A percentile compares a stretch with the other conserved stretches of the same genome.
phyloP scores from a whole-genome alignment of 1,140 invertebrate species.

The Heterodera schachtii region DNA sequence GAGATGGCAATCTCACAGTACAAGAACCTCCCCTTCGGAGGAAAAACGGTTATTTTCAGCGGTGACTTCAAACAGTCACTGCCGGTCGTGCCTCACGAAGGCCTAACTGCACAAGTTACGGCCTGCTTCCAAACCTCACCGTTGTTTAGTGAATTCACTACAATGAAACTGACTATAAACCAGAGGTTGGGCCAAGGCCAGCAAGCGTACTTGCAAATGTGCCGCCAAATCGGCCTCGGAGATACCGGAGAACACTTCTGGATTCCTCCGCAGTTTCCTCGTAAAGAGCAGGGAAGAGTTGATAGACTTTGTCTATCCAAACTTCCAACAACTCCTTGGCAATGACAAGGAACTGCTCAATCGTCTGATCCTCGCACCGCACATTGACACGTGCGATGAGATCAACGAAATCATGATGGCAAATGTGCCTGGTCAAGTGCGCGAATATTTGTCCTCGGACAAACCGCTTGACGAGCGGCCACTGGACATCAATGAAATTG shows the following conservation, averaged over 20 bases:
- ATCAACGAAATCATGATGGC: too few relatives aligned
- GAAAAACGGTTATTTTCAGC: conserved; percentile 30
- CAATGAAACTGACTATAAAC: not conserved
- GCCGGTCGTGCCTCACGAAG: conserved; percentile 18
- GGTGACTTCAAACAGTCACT: conserved; percentile 37
- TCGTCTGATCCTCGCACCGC: too few relatives aligned
- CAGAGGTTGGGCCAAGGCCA: not conserved
- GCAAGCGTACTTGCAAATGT: not conserved
- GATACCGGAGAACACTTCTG: not conserved
- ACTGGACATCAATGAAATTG: too few relatives aligned
- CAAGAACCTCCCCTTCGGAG: conserved; percentile 23
- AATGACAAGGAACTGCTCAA: too few relatives aligned
- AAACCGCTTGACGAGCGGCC: too few relatives aligned
- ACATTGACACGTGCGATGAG: too few relatives aligned
- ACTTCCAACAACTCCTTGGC: too few relatives aligned
- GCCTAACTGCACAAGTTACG: not conserved
- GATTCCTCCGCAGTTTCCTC: conserved; percentile 8
- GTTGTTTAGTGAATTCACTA: not conserved
- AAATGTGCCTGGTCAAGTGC: too few relatives aligned
- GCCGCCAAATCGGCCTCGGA: conserved; percentile 5
- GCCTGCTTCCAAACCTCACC: conserved; percentile 1
- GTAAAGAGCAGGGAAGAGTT: not conserved
- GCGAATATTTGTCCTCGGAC: too few relatives aligned
- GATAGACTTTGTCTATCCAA: too few relatives aligned
- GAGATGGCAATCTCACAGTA: not conserved